A percentile compares a stretch with the other conserved stretches of the same genome.
Evolutionary conservation across 92 coral and sea anemone genomes (phyloP).

Genomic region (Virgularia gustaviana): DNA sequence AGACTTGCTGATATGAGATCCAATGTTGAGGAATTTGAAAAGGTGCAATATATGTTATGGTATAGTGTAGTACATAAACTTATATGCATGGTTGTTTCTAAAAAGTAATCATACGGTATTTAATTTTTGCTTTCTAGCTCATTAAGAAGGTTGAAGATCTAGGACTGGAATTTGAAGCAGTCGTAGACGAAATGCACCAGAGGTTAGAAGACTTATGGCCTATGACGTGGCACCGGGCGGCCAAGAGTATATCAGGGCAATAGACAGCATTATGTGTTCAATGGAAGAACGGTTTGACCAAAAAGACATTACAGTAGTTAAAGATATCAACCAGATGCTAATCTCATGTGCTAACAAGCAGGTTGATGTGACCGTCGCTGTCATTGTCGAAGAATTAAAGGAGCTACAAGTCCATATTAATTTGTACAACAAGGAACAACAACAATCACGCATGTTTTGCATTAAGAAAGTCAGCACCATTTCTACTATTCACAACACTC

Average conservation of each 20-base stretch:
- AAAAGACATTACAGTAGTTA: conserved; percentile 16
- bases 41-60: neutral
- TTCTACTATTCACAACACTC: too few relatives aligned
- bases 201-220: too few relatives aligned
- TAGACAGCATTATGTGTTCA: conserved; percentile 19
- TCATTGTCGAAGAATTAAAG: neutral
- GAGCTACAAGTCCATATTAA: neutral
- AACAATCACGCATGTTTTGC: too few relatives aligned
- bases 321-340: neutral
- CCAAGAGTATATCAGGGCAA: conserved; percentile 6
- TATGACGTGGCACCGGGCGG: conserved; percentile 20
- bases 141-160: conserved; percentile 22
- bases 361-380: neutral
- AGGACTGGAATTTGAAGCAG: neutral
- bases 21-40: conserved; percentile 20
- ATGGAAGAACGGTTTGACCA: conserved; percentile 30
- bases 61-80: neutral
- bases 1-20: conserved; percentile 27
- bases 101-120: too few relatives aligned
- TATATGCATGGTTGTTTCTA: neutral
- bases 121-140: conserved; percentile 19
- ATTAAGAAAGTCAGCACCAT: too few relatives aligned
- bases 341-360: neutral
- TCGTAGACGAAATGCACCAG: too few relatives aligned
- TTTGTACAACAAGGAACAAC: neutral